phyloP scores from a whole-genome alignment of 2,888 invertebrate genomes.

The Limnephilus marmoratus region DNA sequence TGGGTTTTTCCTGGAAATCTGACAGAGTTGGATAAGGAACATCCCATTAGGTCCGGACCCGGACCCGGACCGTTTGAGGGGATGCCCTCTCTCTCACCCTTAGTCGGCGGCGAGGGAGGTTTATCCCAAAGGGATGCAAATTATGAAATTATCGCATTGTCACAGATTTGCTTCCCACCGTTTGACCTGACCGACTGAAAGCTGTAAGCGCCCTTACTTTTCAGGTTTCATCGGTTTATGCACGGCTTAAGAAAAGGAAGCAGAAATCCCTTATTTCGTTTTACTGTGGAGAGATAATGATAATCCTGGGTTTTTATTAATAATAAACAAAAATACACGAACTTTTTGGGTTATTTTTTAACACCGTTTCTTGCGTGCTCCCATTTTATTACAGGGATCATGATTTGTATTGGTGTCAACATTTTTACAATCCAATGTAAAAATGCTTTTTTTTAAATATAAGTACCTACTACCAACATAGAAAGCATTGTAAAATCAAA shows the following conservation, averaged over 20 bases:
- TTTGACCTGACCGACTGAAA: constrained; percentile 2
- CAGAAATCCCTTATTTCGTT: not conserved
- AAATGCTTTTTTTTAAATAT: too few species aligned
- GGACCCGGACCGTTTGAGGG: not conserved
- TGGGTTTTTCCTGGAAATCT: constrained; percentile 6
- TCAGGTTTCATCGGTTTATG: not conserved
- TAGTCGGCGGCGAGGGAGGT: not conserved
- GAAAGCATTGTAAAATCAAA: too few species aligned
- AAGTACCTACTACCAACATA: too few species aligned
- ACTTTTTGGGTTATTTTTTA: not conserved
- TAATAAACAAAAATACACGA: not conserved
- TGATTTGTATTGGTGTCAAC: not conserved
- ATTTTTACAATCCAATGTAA: not conserved
- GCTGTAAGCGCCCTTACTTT: not conserved
- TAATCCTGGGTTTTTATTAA: not conserved
- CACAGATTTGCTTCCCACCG: not conserved
- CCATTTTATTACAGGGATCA: not conserved
- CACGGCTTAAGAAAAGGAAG: not conserved
- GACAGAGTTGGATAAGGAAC: not conserved
- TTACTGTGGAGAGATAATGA: not conserved
- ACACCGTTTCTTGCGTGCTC: not conserved
- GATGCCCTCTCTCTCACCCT: not conserved
- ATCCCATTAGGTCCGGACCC: not conserved
- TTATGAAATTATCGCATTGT: not conserved
- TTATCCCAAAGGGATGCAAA: not conserved